phyloP scores from a whole-genome alignment of 37 sponge, comb jelly and placozoan genomes.

The Diacarnus erythraeanus region DNA sequence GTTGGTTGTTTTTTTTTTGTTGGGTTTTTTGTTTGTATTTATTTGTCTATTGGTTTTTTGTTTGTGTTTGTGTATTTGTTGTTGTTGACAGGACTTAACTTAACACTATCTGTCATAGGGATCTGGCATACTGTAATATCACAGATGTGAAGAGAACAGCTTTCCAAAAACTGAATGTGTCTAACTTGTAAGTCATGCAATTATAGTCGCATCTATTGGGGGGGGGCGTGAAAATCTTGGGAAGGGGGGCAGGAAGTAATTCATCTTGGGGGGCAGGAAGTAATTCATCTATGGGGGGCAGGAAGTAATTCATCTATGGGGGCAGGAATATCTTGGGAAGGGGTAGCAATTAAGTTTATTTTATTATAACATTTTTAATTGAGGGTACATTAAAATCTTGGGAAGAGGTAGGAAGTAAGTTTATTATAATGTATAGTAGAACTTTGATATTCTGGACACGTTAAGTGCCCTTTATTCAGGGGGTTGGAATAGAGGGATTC shows the following conservation, averaged over 20 bases:
- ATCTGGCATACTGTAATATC: constrained; percentile 32
- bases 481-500: too few relatives aligned
- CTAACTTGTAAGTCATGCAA: neutral
- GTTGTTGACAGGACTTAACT: neutral
- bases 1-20: neutral
- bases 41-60: neutral
- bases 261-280: too few relatives aligned
- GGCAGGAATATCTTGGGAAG: too few relatives aligned
- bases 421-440: too few relatives aligned
- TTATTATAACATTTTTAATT: too few relatives aligned
- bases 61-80: neutral
- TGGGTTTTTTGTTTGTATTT: neutral
- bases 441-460: too few relatives aligned
- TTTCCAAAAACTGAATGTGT: neutral
- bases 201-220: neutral
- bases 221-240: neutral
- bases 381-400: too few relatives aligned
- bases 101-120: constrained; percentile 5
- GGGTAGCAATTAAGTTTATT: too few relatives aligned
- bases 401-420: too few relatives aligned
- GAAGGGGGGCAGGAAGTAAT: neutral
- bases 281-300: too few relatives aligned
- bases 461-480: too few relatives aligned
- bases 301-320: too few relatives aligned
- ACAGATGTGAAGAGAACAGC: constrained; percentile 27